Percentiles rank a stretch among this genome's conserved stretches.
phyloP scores from a whole-genome alignment of 2,888 invertebrate genomes.

The Blastobasis lacticolella region DNA sequence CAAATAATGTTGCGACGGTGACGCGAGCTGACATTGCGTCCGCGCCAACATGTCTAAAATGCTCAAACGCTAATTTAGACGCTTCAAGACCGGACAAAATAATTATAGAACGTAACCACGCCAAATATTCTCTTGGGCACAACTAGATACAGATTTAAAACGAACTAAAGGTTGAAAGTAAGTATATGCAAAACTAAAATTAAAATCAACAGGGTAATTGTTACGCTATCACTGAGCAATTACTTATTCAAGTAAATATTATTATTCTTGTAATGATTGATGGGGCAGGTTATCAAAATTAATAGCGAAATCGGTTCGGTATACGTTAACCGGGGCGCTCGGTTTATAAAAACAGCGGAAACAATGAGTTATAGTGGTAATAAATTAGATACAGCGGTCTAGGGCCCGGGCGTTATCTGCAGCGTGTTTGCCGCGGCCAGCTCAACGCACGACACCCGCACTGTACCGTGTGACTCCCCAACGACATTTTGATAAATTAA shows the following conservation, averaged over 20 bases:
- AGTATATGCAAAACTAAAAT: too few species aligned
- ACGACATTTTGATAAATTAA: conserved; percentile 8
- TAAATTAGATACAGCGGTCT: conserved; percentile 21
- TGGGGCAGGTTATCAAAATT: conserved; percentile 1
- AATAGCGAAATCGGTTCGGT: conserved; percentile 12
- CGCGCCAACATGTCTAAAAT: conserved; percentile 4
- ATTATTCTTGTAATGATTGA: conserved; percentile 9
- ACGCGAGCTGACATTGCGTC: conserved; percentile 4
- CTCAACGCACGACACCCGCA: not conserved
- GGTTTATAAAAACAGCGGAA: conserved; percentile 31
- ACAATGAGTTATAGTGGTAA: conserved; percentile 23
- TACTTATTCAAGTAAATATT: not conserved
- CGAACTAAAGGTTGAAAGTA: too few species aligned
- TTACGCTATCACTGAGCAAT: too few species aligned
- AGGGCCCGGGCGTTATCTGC: conserved; percentile 34
- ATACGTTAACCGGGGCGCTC: conserved; percentile 20
- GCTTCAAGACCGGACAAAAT: too few species aligned
- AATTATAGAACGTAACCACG: not conserved
- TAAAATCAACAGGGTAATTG: too few species aligned
- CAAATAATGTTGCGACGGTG: conserved; percentile 1
- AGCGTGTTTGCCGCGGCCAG: conserved; percentile 14
- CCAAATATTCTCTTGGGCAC: not conserved
- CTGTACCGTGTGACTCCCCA: too few species aligned
- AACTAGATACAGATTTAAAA: too few species aligned
- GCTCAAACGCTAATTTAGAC: not conserved